Evolutionary conservation across 2,113 vertebrate genomes (phyloP).

Genomic region (Ovis canadensis): DNA sequence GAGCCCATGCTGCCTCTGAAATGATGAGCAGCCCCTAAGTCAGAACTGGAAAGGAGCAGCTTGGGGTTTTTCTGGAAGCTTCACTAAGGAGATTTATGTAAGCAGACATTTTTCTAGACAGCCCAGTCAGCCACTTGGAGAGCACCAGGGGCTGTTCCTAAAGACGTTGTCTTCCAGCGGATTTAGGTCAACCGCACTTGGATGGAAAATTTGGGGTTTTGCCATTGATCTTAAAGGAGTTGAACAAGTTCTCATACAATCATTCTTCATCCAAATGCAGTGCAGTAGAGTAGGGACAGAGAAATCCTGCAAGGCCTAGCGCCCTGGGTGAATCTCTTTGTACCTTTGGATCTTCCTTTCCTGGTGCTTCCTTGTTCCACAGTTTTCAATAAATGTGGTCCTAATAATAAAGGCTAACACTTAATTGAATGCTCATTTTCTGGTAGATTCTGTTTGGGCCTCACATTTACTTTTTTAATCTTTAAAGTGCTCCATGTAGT

Average conservation of each 20-base stretch:
- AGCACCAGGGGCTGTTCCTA: not conserved
- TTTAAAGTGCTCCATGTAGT: not conserved
- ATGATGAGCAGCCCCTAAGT: not conserved
- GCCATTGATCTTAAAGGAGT: not conserved
- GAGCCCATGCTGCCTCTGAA: not conserved
- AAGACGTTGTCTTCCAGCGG: not conserved
- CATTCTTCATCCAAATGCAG: not conserved
- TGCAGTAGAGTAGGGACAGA: not conserved
- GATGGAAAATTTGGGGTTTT: not conserved
- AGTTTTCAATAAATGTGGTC: not conserved
- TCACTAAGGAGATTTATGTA: not conserved
- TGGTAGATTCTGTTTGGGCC: not conserved
- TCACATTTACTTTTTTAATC: not conserved
- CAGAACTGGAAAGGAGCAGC: not conserved
- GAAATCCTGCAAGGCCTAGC: not conserved
- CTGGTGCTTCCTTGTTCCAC: not conserved
- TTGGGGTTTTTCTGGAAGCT: not conserved
- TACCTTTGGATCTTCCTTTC: not conserved
- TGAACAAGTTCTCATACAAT: not conserved
- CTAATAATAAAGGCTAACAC: not conserved
- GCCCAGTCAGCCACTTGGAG: not conserved
- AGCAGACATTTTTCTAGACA: slow-evolving; percentile 16
- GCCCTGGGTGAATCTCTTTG: not conserved
- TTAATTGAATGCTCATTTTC: not conserved
- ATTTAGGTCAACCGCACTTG: not conserved